These are phyloP conservation scores for Beaufortia kweichowensis DNA, from an alignment of 2,113 vertebrate species.

Conservation along the genomic window DNA sequence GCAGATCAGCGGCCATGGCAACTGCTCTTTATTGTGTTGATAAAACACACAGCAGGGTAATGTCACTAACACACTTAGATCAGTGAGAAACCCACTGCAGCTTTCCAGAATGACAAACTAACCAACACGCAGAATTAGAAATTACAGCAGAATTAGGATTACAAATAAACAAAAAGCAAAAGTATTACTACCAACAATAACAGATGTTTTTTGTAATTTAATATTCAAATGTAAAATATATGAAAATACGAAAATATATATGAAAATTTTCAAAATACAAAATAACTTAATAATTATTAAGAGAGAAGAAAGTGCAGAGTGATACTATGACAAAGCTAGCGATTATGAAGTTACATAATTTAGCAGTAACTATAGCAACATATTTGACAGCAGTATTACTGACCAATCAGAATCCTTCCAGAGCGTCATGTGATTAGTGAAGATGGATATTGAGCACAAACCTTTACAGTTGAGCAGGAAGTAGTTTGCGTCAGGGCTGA, in stretches of 20 bases:
- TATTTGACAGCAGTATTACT: not conserved
- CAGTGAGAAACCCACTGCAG: not conserved
- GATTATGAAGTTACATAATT: too few species aligned
- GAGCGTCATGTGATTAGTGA: not conserved
- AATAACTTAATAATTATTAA: too few species aligned
- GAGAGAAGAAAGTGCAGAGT: too few species aligned
- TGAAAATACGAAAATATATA: too few species aligned
- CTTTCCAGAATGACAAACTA: not conserved
- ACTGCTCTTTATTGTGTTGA: conserved; percentile 43
- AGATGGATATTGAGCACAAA: conserved; percentile 54
- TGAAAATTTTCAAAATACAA: too few species aligned
- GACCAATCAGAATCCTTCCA: not conserved
- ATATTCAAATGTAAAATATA: too few species aligned
- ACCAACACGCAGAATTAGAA: not conserved
- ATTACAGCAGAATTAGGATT: too few species aligned
- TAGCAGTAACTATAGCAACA: too few species aligned
- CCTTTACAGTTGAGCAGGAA: conserved; percentile 93
- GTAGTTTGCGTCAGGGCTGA: conserved; percentile 82
- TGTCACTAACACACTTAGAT: conserved; percentile 40
- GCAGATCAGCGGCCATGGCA: conserved; percentile 62
- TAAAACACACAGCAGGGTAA: conserved; percentile 36
- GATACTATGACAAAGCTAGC: too few species aligned
- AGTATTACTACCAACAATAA: not conserved
- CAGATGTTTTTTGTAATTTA: not conserved
- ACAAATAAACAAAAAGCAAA: not conserved